Percentiles rank a stretch among this genome's conserved stretches.
Conservation (phyloP, 2,797 vertebrate genomes). For the Rhincodon typus region DNA sequence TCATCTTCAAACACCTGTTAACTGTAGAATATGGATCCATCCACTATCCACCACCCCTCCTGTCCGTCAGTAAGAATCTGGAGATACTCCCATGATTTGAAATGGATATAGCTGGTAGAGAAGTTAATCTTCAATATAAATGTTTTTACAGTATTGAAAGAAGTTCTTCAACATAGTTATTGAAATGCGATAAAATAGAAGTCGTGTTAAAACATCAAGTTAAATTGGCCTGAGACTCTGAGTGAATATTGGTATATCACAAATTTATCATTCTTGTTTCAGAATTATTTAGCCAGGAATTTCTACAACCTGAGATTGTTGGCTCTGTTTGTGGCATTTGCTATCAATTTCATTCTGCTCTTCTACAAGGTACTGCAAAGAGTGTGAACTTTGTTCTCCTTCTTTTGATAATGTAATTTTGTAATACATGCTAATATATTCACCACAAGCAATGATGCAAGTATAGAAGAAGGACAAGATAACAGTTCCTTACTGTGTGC, state of each 20-base stretch:
- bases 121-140: neutral
- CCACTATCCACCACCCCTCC: neutral
- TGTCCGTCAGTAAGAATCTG: neutral
- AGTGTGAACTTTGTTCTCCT: neutral
- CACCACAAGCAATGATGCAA: neutral
- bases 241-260: no score
- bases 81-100: neutral
- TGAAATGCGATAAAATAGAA: neutral
- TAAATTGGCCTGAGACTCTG: neutral
- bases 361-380: constrained; percentile 84
- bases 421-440: neutral
- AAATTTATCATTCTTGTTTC: constrained; percentile 47
- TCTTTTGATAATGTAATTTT: neutral
- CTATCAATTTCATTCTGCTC: constrained; percentile 98
- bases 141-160: neutral
- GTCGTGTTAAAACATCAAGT: neutral
- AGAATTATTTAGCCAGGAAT: constrained; percentile 97
- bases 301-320: constrained; percentile 97
- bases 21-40: neutral
- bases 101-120: neutral
- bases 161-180: neutral
- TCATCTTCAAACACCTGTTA: neutral
- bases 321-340: constrained; percentile 94
- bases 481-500: neutral
- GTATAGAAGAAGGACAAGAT: neutral